A percentile compares a stretch with the other conserved stretches of the same genome.
phyloP scores from a whole-genome alignment of 2,888 invertebrate genomes.

The Apoda limacodes region DNA sequence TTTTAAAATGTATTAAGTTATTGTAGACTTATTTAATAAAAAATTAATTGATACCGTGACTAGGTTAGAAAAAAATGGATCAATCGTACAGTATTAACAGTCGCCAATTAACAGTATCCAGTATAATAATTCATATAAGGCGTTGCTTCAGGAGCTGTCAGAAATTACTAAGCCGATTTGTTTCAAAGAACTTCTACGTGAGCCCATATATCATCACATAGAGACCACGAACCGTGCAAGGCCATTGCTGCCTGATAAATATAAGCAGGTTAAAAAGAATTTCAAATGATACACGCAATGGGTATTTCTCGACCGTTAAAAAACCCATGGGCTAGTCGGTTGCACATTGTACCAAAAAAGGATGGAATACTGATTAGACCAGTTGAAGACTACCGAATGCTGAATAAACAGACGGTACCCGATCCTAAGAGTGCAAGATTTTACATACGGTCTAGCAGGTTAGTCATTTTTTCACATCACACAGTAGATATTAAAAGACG shows the following conservation, averaged over 20 bases:
- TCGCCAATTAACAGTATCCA: neutral
- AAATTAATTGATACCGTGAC: slow-evolving; percentile 1
- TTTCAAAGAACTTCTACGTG: slow-evolving; percentile 1
- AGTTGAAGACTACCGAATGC: slow-evolving; percentile 5
- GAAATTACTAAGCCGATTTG: slow-evolving; percentile 1
- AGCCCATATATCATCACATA: slow-evolving; percentile 4
- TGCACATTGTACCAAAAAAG: slow-evolving; percentile 6
- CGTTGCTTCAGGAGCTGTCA: slow-evolving; percentile 1
- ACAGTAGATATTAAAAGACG: slow-evolving; percentile 2
- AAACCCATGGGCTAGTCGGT: slow-evolving; percentile 5
- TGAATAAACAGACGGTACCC: slow-evolving; percentile 6
- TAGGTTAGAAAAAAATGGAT: neutral
- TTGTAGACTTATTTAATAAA: slow-evolving; percentile 1
- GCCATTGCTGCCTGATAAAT: slow-evolving; percentile 5
- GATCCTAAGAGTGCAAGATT: slow-evolving; percentile 3
- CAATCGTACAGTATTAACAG: neutral
- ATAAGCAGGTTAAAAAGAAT: slow-evolving; percentile 6
- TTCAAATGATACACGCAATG: slow-evolving; percentile 3
- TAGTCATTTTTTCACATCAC: slow-evolving; percentile 5
- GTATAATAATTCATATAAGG: neutral
- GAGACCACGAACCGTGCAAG: slow-evolving; percentile 7
- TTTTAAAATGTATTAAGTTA: slow-evolving; percentile 1
- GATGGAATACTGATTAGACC: slow-evolving; percentile 4
- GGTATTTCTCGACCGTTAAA: slow-evolving; percentile 9
- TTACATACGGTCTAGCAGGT: slow-evolving; percentile 1